Conservation (phyloP, 2,113 vertebrate species). For the Ptilonorhynchus violaceus region DNA sequence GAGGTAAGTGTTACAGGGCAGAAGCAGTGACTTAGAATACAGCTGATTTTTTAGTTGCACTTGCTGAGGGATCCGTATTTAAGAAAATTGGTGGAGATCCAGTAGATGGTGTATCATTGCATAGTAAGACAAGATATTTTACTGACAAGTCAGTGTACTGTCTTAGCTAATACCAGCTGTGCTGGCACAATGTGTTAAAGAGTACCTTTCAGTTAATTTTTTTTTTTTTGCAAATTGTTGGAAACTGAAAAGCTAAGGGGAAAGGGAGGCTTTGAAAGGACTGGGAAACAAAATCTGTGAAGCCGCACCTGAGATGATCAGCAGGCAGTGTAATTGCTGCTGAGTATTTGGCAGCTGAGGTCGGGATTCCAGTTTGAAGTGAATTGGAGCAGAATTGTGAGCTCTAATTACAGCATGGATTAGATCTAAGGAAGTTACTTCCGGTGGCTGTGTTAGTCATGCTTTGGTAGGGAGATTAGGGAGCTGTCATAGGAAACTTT, state of each 20-base stretch:
- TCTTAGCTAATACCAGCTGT: fast-evolving
- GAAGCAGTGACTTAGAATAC: fast-evolving
- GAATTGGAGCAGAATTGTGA: background rate
- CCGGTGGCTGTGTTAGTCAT: fast-evolving
- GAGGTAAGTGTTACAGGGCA: background rate
- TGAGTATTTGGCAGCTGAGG: background rate
- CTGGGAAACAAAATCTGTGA: background rate
- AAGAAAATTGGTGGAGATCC: fast-evolving
- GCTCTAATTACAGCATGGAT: background rate
- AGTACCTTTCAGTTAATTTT: background rate
- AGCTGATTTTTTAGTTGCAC: fast-evolving
- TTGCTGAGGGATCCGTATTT: background rate
- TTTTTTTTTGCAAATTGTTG: background rate
- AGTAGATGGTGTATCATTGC: background rate
- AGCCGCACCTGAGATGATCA: background rate
- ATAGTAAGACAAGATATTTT: fast-evolving
- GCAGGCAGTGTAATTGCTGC: background rate
- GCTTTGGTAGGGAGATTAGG: background rate
- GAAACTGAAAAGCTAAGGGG: background rate
- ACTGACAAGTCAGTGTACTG: fast-evolving
- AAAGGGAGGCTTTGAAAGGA: background rate
- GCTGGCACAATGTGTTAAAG: fast-evolving
- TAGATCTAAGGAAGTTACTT: background rate
- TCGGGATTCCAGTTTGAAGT: background rate
- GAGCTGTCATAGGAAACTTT: background rate